Percentiles rank a stretch among this genome's conserved stretches.
These are phyloP conservation scores for Ibycter americanus DNA, from an alignment of 2,797 vertebrate genomes.

Conservation along the genomic window DNA sequence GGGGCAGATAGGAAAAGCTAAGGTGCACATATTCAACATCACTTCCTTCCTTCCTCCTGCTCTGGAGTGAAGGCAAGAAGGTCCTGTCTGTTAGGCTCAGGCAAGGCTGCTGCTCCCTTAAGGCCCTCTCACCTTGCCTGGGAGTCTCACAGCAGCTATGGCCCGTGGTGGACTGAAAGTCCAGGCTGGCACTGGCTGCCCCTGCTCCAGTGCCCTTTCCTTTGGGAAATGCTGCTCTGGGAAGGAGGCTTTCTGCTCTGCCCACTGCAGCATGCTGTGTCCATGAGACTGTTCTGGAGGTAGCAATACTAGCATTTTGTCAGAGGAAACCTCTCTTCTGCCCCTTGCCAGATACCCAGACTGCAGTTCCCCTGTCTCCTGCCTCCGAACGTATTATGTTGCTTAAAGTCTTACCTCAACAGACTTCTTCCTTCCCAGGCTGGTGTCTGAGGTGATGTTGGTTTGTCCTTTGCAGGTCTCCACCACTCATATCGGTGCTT, in stretches of 20 bases:
- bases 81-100: not conserved
- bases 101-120: not conserved
- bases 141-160: not conserved
- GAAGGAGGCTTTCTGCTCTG: not conserved
- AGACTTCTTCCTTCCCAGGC: not conserved
- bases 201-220: not conserved
- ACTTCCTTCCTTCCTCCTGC: not conserved
- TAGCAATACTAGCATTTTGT: not conserved
- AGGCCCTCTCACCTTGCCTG: not conserved
- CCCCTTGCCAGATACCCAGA: not conserved
- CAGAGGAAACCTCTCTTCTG: not conserved
- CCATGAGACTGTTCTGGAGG: not conserved
- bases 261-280: not conserved
- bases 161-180: not conserved
- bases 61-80: not conserved
- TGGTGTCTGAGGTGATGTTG: not conserved
- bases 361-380: not conserved
- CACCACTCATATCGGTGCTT: conserved; percentile 85
- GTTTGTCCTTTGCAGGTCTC: conserved; percentile 82
- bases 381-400: not conserved
- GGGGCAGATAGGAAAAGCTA: not conserved
- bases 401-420: not conserved
- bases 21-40: not conserved
- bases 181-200: not conserved
- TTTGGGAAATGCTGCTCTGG: not conserved